Percentiles rank a stretch among this genome's conserved stretches.
These are phyloP conservation scores for Mus musculus DNA, from an alignment of 2,113 vertebrate genomes.

Conservation along the genomic window DNA sequence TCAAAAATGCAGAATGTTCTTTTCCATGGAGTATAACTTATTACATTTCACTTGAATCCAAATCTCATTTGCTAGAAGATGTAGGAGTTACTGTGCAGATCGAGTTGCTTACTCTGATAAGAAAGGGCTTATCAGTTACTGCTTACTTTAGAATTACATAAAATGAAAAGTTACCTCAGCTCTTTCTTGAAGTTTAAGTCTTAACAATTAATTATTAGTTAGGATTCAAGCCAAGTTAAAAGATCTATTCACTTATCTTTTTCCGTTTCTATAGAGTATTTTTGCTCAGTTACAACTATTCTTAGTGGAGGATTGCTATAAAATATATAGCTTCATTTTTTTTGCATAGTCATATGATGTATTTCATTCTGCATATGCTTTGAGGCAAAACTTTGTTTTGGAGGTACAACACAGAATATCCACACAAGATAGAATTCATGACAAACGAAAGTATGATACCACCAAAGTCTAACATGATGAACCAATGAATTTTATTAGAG, in stretches of 20 bases:
- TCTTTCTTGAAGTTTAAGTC: slow-evolving; percentile 21
- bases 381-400: not conserved
- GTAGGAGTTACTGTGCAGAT: not conserved
- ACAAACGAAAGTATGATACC: not conserved
- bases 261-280: not conserved
- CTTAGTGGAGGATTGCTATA: not conserved
- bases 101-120: not conserved
- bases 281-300: not conserved
- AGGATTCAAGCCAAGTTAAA: slow-evolving; percentile 22
- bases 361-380: not conserved
- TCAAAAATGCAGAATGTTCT: slow-evolving; percentile 55
- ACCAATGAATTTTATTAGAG: not conserved
- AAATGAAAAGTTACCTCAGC: slow-evolving; percentile 3
- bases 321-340: not conserved
- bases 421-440: not conserved
- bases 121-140: not conserved
- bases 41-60: slow-evolving; percentile 60
- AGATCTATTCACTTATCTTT: slow-evolving; percentile 1
- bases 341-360: not conserved
- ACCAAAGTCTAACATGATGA: not conserved
- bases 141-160: not conserved
- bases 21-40: not conserved
- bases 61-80: slow-evolving; percentile 56
- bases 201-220: slow-evolving; percentile 49
- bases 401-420: not conserved